Evolutionary conservation across 2,113 vertebrate genomes (phyloP).

Genomic region (Sphyrna mokarran): DNA sequence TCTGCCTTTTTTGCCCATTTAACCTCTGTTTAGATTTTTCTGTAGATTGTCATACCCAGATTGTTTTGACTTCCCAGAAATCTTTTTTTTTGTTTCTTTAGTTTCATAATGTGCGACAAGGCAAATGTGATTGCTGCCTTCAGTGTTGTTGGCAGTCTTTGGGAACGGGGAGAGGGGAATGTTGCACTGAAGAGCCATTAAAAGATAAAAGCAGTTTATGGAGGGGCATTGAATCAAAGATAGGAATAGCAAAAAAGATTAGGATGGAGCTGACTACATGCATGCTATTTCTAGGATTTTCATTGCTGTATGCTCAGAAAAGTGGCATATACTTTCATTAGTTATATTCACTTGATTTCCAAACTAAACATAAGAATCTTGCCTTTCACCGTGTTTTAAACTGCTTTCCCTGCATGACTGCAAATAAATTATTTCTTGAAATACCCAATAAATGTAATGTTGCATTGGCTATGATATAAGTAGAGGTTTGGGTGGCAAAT

Average conservation of each 20-base stretch:
- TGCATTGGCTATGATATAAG: background rate
- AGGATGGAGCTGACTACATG: background rate
- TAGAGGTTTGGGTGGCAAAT: background rate
- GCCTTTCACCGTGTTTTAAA: too few relatives aligned
- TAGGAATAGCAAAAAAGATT: background rate
- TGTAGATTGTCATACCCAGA: too few relatives aligned
- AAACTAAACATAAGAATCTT: too few relatives aligned
- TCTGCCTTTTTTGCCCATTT: too few relatives aligned
- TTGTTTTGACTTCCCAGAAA: too few relatives aligned
- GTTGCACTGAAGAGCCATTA: background rate
- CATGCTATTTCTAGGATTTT: too few relatives aligned
- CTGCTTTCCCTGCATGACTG: background rate
- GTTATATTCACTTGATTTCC: background rate
- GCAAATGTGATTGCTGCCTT: background rate
- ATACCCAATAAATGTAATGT: background rate
- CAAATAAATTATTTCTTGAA: background rate
- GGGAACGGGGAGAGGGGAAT: too few relatives aligned
- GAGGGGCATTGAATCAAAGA: background rate
- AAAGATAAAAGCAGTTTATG: background rate
- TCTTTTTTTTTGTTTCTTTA: background rate
- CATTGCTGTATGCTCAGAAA: background rate
- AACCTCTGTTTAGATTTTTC: too few relatives aligned
- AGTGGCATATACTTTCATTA: background rate
- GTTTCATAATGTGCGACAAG: background rate
- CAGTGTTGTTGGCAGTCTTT: background rate